Evolutionary conservation across 2,888 invertebrate species (phyloP).

Genomic region (Euclidia mi): DNA sequence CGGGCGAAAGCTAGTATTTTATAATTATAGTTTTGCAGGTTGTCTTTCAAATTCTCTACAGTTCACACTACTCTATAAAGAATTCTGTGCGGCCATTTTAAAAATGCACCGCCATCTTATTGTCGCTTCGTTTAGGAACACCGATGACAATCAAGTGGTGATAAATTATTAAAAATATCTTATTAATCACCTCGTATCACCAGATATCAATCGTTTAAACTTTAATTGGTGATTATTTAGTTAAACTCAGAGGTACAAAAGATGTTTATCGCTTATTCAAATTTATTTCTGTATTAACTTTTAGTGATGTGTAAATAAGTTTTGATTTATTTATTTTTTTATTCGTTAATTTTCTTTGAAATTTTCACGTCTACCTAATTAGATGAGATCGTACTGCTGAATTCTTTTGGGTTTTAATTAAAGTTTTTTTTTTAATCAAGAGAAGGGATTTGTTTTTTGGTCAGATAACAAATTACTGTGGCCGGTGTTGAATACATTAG

Average conservation of each 20-base stretch:
- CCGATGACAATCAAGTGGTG: slow-evolving; percentile 78
- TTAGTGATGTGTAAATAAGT: slow-evolving; percentile 38
- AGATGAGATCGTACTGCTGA: not conserved
- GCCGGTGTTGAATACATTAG: too few species aligned
- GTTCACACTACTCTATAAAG: slow-evolving; percentile 62
- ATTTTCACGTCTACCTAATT: slow-evolving; percentile 10
- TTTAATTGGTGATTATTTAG: slow-evolving; percentile 82
- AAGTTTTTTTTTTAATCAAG: not conserved
- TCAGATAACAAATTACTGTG: too few species aligned
- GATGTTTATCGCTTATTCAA: slow-evolving; percentile 60
- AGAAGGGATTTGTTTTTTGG: not conserved
- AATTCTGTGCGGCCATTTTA: slow-evolving; percentile 75
- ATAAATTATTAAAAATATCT: slow-evolving; percentile 85
- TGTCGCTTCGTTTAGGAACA: slow-evolving; percentile 63
- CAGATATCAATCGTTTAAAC: slow-evolving; percentile 75
- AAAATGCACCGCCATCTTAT: slow-evolving; percentile 75
- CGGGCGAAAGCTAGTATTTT: too few species aligned
- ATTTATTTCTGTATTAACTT: slow-evolving; percentile 48
- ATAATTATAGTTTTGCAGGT: too few species aligned
- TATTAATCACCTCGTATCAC: slow-evolving; percentile 81
- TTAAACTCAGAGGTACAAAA: slow-evolving; percentile 59
- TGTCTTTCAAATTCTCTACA: slow-evolving; percentile 39
- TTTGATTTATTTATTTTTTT: slow-evolving; percentile 10
- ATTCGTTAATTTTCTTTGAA: slow-evolving; percentile 1
- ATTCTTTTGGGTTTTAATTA: not conserved